Percentiles rank a stretch among this genome's conserved stretches.
Conservation (phyloP, 2,113 vertebrate species). For the Nibea coibor region DNA sequence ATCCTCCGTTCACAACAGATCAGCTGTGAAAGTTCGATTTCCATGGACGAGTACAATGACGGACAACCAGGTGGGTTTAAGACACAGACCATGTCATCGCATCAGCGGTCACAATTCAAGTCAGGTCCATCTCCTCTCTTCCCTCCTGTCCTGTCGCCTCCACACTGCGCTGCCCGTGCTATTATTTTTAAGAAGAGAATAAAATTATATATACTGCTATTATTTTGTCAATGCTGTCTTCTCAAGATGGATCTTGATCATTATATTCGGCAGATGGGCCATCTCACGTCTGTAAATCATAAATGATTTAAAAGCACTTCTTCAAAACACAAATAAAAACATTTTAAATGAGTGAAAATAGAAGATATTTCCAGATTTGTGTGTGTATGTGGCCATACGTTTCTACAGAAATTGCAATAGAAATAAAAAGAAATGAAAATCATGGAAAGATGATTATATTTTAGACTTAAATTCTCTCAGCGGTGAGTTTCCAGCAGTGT, state of each 20-base stretch:
- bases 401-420: not conserved
- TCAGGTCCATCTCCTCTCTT: not conserved
- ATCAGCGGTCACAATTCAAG: not conserved
- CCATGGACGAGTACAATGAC: no score
- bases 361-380: not conserved
- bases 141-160: not conserved
- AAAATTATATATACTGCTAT: not conserved
- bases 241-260: not conserved
- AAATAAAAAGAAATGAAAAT: not conserved
- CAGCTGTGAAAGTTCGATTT: no score
- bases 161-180: not conserved
- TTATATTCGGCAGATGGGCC: not conserved
- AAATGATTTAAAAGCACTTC: no score
- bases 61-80: no score
- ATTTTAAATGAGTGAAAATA: not conserved
- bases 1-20: no score
- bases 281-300: not conserved
- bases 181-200: not conserved
- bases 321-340: not conserved
- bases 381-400: not conserved
- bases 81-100: no score
- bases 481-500: constrained; percentile 5
- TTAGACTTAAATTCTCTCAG: not conserved
- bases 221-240: not conserved
- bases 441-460: not conserved